phyloP scores from a whole-genome alignment of 2,888 invertebrate species.

The Brachylomia viminalis region DNA sequence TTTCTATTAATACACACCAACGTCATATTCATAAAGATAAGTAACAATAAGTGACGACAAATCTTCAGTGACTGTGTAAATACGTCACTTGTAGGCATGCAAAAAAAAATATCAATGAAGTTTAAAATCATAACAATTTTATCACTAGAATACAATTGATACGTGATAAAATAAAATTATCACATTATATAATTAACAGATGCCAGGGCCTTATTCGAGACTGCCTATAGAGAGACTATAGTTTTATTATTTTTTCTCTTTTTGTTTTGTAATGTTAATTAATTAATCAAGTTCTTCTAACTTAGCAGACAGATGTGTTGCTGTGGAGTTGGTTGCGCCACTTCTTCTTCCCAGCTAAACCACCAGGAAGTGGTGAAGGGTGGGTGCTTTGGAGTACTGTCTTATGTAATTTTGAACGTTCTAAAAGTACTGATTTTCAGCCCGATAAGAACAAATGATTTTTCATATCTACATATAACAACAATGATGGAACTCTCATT shows the following conservation, averaged over 20 bases:
- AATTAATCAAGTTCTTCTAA: not conserved
- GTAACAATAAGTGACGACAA: too few relatives aligned
- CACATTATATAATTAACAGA: not conserved
- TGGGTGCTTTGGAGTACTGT: not conserved
- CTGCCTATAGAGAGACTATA: not conserved
- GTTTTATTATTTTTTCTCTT: not conserved
- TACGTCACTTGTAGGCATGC: not conserved
- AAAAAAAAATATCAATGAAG: not conserved
- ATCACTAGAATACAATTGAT: not conserved
- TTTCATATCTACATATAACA: too few relatives aligned
- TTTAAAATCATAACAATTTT: not conserved
- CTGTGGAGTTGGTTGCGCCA: not conserved
- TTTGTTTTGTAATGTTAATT: not conserved
- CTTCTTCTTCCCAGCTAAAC: not conserved
- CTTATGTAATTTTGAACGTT: not conserved
- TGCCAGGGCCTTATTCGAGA: not conserved
- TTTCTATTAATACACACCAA: not conserved
- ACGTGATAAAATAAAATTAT: not conserved
- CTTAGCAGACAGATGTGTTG: not conserved
- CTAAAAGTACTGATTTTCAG: not conserved
- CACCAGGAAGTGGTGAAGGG: not conserved
- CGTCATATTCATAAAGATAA: too few relatives aligned
- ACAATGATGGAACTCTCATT: too few relatives aligned
- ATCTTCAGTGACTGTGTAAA: too few relatives aligned
- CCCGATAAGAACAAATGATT: too few relatives aligned